These are phyloP conservation scores for Ptychodera flava DNA, from an alignment of 35 echinoderm and acorn worm species.

Conservation along the genomic window DNA sequence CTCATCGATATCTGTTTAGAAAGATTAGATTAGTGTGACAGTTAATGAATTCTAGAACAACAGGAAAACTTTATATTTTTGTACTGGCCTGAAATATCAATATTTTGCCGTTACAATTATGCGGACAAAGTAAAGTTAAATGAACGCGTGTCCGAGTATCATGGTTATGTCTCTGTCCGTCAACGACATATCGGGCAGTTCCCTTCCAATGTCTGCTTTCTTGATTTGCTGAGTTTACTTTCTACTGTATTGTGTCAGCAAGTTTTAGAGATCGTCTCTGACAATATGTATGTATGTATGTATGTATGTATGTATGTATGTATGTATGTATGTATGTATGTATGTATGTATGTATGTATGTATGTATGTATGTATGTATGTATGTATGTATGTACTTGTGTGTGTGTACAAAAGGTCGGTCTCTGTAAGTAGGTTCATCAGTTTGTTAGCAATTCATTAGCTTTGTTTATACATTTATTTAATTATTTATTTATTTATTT, in stretches of 20 bases:
- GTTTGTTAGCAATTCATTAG: too few relatives aligned
- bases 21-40: neutral
- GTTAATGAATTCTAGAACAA: neutral
- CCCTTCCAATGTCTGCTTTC: neutral
- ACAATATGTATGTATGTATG: neutral
- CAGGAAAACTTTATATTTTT: neutral
- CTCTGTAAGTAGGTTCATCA: too few relatives aligned
- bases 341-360: neutral
- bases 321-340: conserved; percentile 2
- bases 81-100: too few relatives aligned
- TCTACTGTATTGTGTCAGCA: neutral
- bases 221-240: neutral
- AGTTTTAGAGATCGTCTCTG: too few relatives aligned
- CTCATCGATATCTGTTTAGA: neutral
- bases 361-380: conserved; percentile 2
- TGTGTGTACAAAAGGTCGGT: neutral
- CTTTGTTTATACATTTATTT: too few relatives aligned
- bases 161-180: neutral
- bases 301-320: neutral
- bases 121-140: neutral
- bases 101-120: neutral
- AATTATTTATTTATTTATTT: too few relatives aligned
- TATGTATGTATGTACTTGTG: neutral
- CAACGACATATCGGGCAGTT: neutral
- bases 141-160: too few relatives aligned